Base-by-base conservation (phyloP, 2,797 vertebrate genomes). In the Synaphobranchus kaupii region DNA sequence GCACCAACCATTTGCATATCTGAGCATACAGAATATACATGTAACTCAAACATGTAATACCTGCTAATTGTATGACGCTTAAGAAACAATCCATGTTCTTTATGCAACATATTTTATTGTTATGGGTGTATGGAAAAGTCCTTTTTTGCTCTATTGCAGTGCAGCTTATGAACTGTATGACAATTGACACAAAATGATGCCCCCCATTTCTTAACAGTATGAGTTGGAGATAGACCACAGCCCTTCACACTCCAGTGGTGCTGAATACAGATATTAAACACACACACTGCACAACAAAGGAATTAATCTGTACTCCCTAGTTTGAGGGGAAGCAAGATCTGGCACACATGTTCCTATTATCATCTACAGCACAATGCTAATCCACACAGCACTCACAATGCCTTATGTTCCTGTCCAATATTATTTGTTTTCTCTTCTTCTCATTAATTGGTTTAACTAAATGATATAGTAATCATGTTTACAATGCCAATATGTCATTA, bases 261-360 rank as follows among this genome's bases (percentile, higher is more conserved):
- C 91, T 89, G 91, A 95, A 96, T 94, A 94, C 92, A 90, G 92
- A 89, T 3, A 94, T 96, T 96, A 96, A 83, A 71, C 91, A 91
- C 94, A 94, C 94, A 93, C 93, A 95, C 92, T 95, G 94, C 84
- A 92, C 89, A 93, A 95, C 94, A 95, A 96, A 87, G 93, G 91
- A 87, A 93, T 95, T 94, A 89, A 96, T 95, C 94, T 94, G 92
- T 91, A 89, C 92, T 91, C 84, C 90, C 89, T 89, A 84, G 90
- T 93, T 91, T 90, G 91, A 92, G 92, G 92, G 48, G 50, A 88
- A 88, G 90, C 87, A 89, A 86, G 90, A 92, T 92, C 93, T 92
- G 91, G 90, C 88, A 88, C 91, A 86, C 92, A 92, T 90, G 92
- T 90, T 91, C 92, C 89, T 88, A 92, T 93, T 91, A 94, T 92